These are phyloP conservation scores for Megatriorchis doriae DNA, from an alignment of 2,113 vertebrate genomes.

Conservation along the genomic window DNA sequence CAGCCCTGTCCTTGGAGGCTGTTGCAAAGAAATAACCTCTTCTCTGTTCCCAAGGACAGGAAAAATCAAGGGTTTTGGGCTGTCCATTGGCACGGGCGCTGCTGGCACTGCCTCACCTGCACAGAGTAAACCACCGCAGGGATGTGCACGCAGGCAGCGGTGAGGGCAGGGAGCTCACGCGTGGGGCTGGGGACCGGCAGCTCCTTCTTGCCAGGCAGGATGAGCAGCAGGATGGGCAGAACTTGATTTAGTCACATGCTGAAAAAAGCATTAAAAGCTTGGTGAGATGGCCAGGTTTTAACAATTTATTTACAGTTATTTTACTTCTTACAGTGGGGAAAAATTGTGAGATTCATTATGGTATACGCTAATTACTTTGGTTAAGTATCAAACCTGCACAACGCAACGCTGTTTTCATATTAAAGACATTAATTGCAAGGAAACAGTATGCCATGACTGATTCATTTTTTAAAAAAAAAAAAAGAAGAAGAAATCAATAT, in stretches of 20 bases:
- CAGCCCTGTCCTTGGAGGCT: neutral
- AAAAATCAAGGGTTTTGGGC: neutral
- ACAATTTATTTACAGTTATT: neutral
- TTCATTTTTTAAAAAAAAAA: neutral
- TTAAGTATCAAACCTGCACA: neutral
- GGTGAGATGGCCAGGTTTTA: neutral
- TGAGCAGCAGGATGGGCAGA: no score
- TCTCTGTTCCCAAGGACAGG: neutral
- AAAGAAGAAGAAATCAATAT: neutral
- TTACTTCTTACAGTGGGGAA: neutral
- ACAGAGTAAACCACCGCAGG: accelerated
- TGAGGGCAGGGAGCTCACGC: neutral
- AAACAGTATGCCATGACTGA: neutral
- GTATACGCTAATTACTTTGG: neutral
- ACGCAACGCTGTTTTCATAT: neutral
- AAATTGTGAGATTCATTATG: neutral
- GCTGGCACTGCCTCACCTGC: no score
- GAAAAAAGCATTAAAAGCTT: neutral
- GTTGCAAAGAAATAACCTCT: neutral
- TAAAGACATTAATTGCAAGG: conserved; percentile 7
- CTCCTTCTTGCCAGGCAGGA: neutral
- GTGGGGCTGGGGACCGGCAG: neutral
- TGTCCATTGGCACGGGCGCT: accelerated
- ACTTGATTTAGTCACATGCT: neutral
- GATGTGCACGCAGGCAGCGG: accelerated